phyloP scores from a whole-genome alignment of 2,888 invertebrate species.

The Drosophila pegasa region DNA sequence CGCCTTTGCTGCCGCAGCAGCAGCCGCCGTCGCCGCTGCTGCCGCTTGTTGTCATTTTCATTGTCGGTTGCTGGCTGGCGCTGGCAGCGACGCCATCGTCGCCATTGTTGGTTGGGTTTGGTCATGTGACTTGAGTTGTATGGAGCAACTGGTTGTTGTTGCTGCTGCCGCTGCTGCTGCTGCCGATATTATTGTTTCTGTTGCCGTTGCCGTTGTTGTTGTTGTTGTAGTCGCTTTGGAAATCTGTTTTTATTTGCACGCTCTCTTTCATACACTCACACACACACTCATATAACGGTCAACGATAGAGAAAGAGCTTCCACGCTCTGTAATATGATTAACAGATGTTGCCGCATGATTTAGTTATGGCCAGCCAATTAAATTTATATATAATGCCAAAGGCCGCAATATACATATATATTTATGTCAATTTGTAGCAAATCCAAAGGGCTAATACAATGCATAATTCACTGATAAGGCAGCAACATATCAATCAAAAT shows the following conservation, averaged over 20 bases:
- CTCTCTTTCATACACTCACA: constrained; percentile 63
- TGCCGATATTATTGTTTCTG: constrained; percentile 36
- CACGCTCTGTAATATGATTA: constrained; percentile 68
- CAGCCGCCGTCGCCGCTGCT: constrained; percentile 9
- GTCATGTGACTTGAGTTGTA: constrained; percentile 78
- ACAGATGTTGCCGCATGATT: constrained; percentile 65
- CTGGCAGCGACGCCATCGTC: constrained; percentile 58
- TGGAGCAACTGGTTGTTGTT: constrained; percentile 77
- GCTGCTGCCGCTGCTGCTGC: constrained; percentile 29
- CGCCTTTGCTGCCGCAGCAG: constrained; percentile 16
- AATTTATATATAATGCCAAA: constrained; percentile 17
- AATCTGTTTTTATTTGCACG: constrained; percentile 78
- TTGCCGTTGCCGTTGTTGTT: constrained; percentile 22
- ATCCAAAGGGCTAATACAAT: constrained; percentile 62
- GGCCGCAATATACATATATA: neutral
- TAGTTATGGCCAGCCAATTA: constrained; percentile 55
- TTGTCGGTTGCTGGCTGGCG: constrained; percentile 41
- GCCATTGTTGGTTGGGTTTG: constrained; percentile 71
- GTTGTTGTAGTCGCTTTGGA: constrained; percentile 73
- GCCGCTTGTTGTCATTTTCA: constrained; percentile 55
- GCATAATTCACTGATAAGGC: constrained; percentile 51
- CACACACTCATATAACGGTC: constrained; percentile 7
- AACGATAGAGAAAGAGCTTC: constrained; percentile 17
- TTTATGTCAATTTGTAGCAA: constrained; percentile 26
- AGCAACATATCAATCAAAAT: constrained; percentile 67